Evolutionary conservation across 2,113 vertebrate genomes (phyloP), one percentile per base, ranked within the genome.

Genomic region (Narcine bancroftii): DNA sequence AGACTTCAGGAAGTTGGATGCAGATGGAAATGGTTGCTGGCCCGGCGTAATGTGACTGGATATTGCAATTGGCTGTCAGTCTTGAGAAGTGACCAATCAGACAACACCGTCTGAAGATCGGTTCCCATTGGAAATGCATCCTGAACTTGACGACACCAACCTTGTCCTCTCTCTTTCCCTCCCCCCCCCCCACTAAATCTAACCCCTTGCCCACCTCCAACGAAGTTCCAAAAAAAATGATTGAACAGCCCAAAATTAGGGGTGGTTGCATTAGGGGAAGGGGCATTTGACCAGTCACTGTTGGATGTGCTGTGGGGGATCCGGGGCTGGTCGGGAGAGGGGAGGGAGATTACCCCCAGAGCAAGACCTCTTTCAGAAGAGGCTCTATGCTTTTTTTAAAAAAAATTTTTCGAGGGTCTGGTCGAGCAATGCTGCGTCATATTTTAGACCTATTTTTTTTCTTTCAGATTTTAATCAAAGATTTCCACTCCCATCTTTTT

Each of bases 381-480:
- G n/a, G 81, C 53, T 36, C n/a, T 4, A 19, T 60, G 53, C 53
- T 87, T 87, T 47, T 17, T 45, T 56, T 39, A 87, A 87, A 87
- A 87, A 36, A 50, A 87, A 17, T 63, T 21, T n/a, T 19, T 21
- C 60, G 81, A 87, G 33, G 72, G 72, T 75, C 36, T 11, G n/a
- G n/a, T 87, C 10, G 15, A 60, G 53, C 17, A 56, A 26, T 39
- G 6, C 79, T 83, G 79, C 79, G 15, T 9, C 29, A 85, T 36
- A n/a, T 85, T 60, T 56, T 60, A 17, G 50, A 53, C 79, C 50
- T 56, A n/a, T 1, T 47, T 50, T 33, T 26, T 60, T 66, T n/a
- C 36, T 87, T 60, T 87, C n/a, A 2, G 81, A 87, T 87, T 87
- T 87, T 87, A 87, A 87, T 87, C 33, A 36, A 87, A 60, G 24